phyloP scores from a whole-genome alignment of 2,888 invertebrate genomes.

The Romanomermis culicivorax region DNA sequence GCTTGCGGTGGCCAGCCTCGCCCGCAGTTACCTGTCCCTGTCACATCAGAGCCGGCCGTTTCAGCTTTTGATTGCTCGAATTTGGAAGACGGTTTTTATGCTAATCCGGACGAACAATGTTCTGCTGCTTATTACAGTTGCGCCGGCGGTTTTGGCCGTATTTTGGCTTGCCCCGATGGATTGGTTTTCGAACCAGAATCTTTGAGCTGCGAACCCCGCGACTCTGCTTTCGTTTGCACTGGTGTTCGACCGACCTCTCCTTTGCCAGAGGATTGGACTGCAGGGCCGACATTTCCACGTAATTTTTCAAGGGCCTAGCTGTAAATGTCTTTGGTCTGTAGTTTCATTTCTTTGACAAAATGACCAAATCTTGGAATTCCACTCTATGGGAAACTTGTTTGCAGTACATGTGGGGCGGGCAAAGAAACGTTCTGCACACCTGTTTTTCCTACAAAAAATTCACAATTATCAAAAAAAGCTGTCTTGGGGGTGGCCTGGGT shows the following conservation, averaged over 20 bases:
- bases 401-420: neutral
- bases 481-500: too few relatives aligned
- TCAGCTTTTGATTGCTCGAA: conserved; percentile 1
- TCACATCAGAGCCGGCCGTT: neutral
- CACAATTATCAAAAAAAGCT: too few relatives aligned
- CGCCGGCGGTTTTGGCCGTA: neutral
- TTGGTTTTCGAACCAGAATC: neutral
- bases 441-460: too few relatives aligned
- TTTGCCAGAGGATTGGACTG: too few relatives aligned
- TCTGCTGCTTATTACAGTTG: neutral
- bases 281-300: neutral
- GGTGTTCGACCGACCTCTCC: neutral
- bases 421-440: too few relatives aligned
- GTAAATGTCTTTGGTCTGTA: too few relatives aligned
- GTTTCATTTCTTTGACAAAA: too few relatives aligned
- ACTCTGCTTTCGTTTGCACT: neutral
- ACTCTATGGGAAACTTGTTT: too few relatives aligned
- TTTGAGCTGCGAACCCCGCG: neutral
- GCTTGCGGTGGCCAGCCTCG: neutral
- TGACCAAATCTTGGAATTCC: too few relatives aligned
- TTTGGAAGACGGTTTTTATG: neutral
- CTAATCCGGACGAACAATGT: neutral
- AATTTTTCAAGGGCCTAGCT: too few relatives aligned
- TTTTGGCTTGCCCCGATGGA: neutral
- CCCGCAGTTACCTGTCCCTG: too few relatives aligned